These are phyloP conservation scores for Macrochelys suwanniensis DNA, from an alignment of 2,797 vertebrate species.

Conservation along the genomic window DNA sequence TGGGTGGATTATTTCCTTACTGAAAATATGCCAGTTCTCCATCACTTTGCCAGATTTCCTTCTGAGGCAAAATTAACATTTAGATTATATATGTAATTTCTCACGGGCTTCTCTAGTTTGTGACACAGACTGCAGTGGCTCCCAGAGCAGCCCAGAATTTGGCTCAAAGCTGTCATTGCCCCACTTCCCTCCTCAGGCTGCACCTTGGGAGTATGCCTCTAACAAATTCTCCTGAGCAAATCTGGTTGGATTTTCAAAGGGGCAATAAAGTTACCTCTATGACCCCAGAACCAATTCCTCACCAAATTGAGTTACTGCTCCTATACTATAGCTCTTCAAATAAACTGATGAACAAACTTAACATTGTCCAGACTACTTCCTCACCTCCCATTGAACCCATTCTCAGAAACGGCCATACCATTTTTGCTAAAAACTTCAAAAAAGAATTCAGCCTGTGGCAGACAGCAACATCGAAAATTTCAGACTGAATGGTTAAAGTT, in stretches of 20 bases:
- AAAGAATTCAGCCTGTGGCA: background rate
- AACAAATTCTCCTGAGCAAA: constrained; percentile 38
- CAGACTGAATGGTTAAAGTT: background rate
- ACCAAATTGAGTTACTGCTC: background rate
- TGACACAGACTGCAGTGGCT: background rate
- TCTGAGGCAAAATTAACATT: background rate
- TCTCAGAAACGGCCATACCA: background rate
- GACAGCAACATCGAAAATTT: background rate
- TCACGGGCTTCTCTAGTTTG: background rate
- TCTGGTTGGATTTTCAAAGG: background rate
- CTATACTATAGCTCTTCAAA: background rate
- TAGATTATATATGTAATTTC: accelerated
- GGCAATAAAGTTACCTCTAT: background rate
- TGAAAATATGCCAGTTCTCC: background rate
- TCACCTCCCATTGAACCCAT: background rate
- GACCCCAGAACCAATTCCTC: background rate
- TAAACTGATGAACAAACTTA: background rate
- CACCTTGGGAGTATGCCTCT: background rate
- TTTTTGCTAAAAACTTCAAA: background rate
- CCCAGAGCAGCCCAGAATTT: background rate
- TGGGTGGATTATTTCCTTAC: background rate
- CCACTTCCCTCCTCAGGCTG: background rate
- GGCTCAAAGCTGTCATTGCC: background rate
- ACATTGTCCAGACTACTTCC: background rate
- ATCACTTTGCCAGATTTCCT: background rate